Evolutionary conservation across 64 coral and sea anemone species (phyloP), one percentile per base, ranked within the genome.

Genomic region (Hydrozoanthus tunicans): DNA sequence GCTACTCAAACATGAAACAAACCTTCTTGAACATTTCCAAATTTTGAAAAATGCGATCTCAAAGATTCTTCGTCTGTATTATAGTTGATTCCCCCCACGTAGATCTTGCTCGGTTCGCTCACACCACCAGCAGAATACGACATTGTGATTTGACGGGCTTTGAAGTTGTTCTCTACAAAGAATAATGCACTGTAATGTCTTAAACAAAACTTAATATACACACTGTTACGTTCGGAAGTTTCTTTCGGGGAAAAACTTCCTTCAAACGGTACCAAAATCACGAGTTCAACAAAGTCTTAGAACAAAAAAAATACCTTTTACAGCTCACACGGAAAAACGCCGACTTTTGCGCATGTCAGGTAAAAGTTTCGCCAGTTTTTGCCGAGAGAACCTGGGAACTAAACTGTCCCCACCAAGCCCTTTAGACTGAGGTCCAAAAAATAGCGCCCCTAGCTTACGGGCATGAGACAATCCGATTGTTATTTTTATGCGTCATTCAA

Each of bases 21-120:
- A 88, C 84, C 84, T 88, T 88, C 84, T 88, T 88, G 67, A 25
- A 88, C 73, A 20, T 88, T 88, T 73, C 84, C 84, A 51, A 10
- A 74, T 13, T 51, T 11, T 26, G 0, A 7, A 88, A 88, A 88
- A 14, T 88, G 69, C 5, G 69, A 74, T 73, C 25, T 73, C 59
- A 88, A 69, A 24, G 53, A 74, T 4, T 88, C 55, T 61, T 88
- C 84, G 11, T 74, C 24, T 3, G 84, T 88, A 0, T 6, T 3
- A 12, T 74, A 88, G 84, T 74, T 74, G 55, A 88, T 88, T 52
- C 84, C 84, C 25, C 84, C 84, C 7, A 88, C 84, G 74, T 88
- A 88, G 43, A 88, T 88, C 84, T 88, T 88, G 59, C 68, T 88
- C 25, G 84, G 84, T 14, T 88, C 84, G 67, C 81, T 83, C 32